Evolutionary conservation across 2,797 vertebrate species (phyloP).

Genomic region (Mormyrus hasselquistii): DNA sequence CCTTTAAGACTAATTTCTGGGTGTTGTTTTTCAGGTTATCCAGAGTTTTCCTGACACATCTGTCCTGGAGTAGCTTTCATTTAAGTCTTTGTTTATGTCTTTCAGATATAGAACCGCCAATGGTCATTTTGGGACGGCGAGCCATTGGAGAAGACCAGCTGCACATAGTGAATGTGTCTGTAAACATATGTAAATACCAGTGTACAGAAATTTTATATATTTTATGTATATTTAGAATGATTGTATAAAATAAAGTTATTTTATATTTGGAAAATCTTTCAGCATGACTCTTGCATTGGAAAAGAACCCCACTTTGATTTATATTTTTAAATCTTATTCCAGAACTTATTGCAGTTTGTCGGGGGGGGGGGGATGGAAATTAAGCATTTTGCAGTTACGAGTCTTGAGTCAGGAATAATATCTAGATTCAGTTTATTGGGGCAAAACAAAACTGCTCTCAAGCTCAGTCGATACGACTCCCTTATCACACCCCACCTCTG

Average conservation of each 20-base stretch:
- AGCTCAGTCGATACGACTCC: neutral
- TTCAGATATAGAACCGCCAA: neutral
- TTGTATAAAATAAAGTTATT: constrained; percentile 8
- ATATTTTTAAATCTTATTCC: neutral
- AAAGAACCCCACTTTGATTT: neutral
- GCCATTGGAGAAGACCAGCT: neutral
- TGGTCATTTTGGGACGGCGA: neutral
- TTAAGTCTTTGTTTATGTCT: neutral
- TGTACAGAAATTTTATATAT: constrained; percentile 9
- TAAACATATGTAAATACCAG: constrained; percentile 8
- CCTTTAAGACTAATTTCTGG: neutral
- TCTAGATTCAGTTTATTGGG: neutral
- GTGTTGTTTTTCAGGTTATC: constrained; percentile 8
- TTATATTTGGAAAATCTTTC: neutral
- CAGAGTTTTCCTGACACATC: neutral
- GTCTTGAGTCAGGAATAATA: neutral
- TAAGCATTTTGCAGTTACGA: neutral
- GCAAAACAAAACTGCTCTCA: neutral
- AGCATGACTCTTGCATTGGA: neutral
- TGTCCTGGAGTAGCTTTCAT: neutral
- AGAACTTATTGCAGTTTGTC: neutral
- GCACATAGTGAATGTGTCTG: neutral
- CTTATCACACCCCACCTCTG: neutral
- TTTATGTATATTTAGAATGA: neutral
- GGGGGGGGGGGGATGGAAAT: neutral